phyloP scores from a whole-genome alignment of 2,113 vertebrate species.

The Ibidorhyncha struthersii region DNA sequence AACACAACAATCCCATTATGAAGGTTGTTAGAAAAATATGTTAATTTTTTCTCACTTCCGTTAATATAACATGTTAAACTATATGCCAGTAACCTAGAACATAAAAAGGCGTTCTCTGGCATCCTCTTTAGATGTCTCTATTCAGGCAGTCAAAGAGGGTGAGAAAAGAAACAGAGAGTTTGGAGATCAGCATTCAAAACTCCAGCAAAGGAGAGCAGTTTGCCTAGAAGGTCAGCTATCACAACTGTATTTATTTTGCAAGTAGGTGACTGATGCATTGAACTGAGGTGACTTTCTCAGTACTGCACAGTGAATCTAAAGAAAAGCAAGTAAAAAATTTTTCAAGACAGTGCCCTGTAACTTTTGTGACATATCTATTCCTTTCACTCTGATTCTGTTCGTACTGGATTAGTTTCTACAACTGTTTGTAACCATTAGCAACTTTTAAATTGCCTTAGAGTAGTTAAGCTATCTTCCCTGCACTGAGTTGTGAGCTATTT shows the following conservation, averaged over 20 bases:
- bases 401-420: background rate
- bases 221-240: background rate
- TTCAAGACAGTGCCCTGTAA: background rate
- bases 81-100: background rate
- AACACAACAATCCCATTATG: conserved; percentile 8
- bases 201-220: background rate
- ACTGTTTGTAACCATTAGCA: background rate
- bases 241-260: background rate
- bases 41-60: background rate
- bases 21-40: background rate
- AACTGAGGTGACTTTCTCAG: background rate
- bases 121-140: background rate
- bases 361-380: background rate
- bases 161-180: background rate
- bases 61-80: background rate
- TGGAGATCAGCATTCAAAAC: background rate
- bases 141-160: background rate
- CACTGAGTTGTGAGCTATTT: background rate
- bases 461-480: background rate
- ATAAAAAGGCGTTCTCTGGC: conserved; percentile 5
- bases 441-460: background rate
- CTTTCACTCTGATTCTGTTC: background rate
- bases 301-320: background rate
- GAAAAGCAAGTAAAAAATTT: background rate
- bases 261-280: background rate